Conservation (phyloP, 2,113 vertebrate genomes). For the Lanius collurio region DNA sequence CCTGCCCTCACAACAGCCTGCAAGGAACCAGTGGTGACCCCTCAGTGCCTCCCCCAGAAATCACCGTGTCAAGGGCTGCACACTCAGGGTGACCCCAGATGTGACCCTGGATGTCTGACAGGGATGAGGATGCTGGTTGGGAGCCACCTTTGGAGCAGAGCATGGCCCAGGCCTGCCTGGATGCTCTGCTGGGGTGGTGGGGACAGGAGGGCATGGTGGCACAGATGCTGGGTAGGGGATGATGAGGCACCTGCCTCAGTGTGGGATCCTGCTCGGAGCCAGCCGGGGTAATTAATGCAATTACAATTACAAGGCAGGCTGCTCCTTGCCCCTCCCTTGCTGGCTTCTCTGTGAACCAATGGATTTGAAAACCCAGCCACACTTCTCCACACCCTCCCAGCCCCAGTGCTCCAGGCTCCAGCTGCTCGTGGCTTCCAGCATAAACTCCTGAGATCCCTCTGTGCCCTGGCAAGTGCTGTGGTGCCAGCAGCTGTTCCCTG, state of each 20-base stretch:
- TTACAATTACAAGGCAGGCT: background rate
- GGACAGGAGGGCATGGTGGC: background rate
- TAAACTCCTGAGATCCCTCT: background rate
- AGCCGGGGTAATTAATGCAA: background rate
- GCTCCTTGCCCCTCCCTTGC: constrained; percentile 3
- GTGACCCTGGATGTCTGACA: background rate
- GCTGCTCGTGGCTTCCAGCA: background rate
- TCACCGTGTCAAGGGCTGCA: background rate
- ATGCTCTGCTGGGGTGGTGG: fast-evolving
- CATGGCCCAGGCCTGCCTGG: background rate
- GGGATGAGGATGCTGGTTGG: background rate
- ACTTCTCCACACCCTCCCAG: background rate
- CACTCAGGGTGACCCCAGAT: background rate
- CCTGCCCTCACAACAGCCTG: background rate
- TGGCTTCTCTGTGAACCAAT: background rate
- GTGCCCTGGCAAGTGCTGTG: background rate
- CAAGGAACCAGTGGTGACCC: fast-evolving
- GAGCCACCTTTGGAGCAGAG: background rate
- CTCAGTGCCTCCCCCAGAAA: background rate
- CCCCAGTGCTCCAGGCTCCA: fast-evolving
- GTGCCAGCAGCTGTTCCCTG: background rate
- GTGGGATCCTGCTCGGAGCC: background rate
- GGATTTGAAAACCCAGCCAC: background rate
- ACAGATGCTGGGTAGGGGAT: background rate
- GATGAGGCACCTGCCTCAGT: background rate